These are phyloP conservation scores for Eugnorisma glareosa DNA, from an alignment of 2,888 invertebrate species.

Conservation along the genomic window DNA sequence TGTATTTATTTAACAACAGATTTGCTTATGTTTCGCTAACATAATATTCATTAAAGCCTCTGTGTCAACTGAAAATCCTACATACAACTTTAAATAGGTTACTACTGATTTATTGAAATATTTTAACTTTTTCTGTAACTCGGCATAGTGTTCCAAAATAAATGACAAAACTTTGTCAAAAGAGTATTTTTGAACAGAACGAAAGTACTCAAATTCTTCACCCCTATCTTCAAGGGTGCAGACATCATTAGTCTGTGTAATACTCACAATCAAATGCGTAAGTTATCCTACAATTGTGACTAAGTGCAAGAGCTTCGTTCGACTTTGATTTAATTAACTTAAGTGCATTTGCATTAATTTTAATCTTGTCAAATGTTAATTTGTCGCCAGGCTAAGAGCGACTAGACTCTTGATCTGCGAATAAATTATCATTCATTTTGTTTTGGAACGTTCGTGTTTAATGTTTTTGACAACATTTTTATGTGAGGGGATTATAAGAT, in stretches of 20 bases:
- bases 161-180: slow-evolving; percentile 22
- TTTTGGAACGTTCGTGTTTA: slow-evolving; percentile 44
- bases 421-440: slow-evolving; percentile 60
- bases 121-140: not conserved
- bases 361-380: slow-evolving; percentile 72
- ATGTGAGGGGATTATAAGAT: slow-evolving; percentile 4
- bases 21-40: not conserved
- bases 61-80: not conserved
- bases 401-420: slow-evolving; percentile 58
- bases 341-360: slow-evolving; percentile 75
- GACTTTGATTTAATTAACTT: slow-evolving; percentile 73
- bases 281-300: slow-evolving; percentile 64
- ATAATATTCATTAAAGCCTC: not conserved
- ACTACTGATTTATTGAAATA: not conserved
- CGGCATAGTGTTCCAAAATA: not conserved
- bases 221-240: slow-evolving; percentile 58
- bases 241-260: slow-evolving; percentile 63
- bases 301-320: slow-evolving; percentile 65
- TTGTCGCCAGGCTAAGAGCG: slow-evolving; percentile 62
- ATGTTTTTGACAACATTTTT: slow-evolving; percentile 44
- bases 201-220: slow-evolving; percentile 33
- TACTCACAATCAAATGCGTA: slow-evolving; percentile 60
- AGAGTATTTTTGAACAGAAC: slow-evolving; percentile 13
- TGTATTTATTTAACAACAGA: slow-evolving; percentile 5
- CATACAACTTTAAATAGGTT: not conserved